These are phyloP conservation scores for Myotis yumanensis DNA, from an alignment of 2,113 vertebrate species.

Conservation along the genomic window DNA sequence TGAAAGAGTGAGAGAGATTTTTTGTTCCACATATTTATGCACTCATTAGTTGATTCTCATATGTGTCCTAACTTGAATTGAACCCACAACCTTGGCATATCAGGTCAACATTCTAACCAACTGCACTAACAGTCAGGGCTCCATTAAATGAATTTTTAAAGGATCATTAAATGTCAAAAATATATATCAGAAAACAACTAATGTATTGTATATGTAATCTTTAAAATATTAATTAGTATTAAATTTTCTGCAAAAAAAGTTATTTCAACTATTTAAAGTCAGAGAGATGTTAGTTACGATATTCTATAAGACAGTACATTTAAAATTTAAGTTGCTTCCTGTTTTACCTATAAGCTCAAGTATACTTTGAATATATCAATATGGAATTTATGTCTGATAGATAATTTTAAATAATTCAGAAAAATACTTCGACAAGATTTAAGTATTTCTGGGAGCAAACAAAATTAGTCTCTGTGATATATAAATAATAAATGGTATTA, in stretches of 20 bases:
- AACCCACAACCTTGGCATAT: not conserved
- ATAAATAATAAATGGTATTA: constrained; percentile 51
- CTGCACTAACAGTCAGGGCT: not conserved
- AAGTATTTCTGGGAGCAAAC: constrained; percentile 35
- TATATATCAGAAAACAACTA: not conserved
- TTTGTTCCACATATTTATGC: not conserved
- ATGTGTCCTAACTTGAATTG: not conserved
- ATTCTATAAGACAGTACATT: not conserved
- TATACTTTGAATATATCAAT: not conserved
- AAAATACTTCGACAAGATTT: not conserved
- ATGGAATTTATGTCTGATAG: not conserved
- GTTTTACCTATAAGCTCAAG: not conserved
- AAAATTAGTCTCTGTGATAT: not conserved
- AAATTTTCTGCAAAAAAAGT: constrained; percentile 2
- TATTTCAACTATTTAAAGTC: not conserved
- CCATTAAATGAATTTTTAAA: not conserved
- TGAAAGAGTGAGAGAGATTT: not conserved
- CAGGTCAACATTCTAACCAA: not conserved
- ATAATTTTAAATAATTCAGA: constrained; percentile 3
- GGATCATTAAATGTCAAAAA: not conserved
- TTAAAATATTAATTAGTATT: constrained; percentile 8
- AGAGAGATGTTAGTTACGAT: not conserved
- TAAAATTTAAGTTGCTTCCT: not conserved
- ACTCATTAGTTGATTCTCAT: not conserved
- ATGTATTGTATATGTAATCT: not conserved